phyloP scores from a whole-genome alignment of 2,113 vertebrate species.

The Tricholaema leucomelas region DNA sequence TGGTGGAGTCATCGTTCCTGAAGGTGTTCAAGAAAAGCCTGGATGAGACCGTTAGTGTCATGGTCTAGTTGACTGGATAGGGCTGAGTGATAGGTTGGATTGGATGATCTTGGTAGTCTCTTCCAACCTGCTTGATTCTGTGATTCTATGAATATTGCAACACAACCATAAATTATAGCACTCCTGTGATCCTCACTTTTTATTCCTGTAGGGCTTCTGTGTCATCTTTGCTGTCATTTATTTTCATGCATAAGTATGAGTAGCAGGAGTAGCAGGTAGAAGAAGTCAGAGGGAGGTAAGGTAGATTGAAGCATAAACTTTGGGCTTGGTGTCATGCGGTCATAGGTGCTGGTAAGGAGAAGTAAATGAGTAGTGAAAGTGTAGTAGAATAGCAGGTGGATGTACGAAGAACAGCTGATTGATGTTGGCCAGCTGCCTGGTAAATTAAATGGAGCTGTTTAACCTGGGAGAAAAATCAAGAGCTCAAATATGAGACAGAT shows the following conservation, averaged over 20 bases:
- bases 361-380: neutral
- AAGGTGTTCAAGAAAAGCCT: no score
- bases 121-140: no score
- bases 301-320: neutral
- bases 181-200: neutral
- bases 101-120: no score
- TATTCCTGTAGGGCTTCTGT: neutral
- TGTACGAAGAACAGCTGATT: neutral
- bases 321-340: rapidly evolving
- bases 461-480: neutral
- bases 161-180: neutral
- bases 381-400: neutral
- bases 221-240: neutral
- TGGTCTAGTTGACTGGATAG: no score
- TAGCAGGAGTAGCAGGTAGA: neutral
- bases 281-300: rapidly evolving
- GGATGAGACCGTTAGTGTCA: no score
- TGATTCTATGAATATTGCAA: no score
- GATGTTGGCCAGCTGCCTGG: neutral
- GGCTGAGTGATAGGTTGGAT: no score
- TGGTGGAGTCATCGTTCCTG: no score
- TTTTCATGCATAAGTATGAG: neutral
- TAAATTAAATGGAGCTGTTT: neutral
- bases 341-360: no score
- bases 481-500: neutral